These are phyloP conservation scores for Dione vanillae DNA, from an alignment of 2,888 invertebrate genomes.

Conservation along the genomic window DNA sequence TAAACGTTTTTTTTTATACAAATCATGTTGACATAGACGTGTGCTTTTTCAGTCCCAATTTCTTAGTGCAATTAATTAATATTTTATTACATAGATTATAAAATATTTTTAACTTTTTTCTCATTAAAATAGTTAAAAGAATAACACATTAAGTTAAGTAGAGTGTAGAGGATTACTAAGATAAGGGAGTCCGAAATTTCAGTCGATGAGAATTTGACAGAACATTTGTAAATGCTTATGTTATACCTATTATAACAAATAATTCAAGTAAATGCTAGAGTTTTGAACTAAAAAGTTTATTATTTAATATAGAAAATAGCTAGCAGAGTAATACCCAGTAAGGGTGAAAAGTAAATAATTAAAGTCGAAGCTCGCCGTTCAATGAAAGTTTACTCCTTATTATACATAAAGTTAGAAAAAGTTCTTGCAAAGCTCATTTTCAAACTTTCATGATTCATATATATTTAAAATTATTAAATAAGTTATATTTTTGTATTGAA, in stretches of 20 bases:
- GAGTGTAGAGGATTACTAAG: too few species aligned
- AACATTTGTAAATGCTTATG: too few species aligned
- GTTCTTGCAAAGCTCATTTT: not conserved
- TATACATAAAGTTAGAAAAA: conserved; percentile 12
- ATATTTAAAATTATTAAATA: not conserved
- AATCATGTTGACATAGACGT: not conserved
- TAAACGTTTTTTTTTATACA: too few species aligned
- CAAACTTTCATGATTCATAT: not conserved
- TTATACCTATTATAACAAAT: too few species aligned
- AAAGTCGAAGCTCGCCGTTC: not conserved
- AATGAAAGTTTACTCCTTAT: conserved; percentile 11
- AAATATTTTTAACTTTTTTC: too few species aligned
- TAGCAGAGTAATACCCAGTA: not conserved
- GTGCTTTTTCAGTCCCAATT: too few species aligned
- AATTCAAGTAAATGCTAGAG: not conserved
- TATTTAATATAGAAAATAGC: not conserved
- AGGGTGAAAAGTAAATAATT: conserved; percentile 4
- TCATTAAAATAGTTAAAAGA: too few species aligned
- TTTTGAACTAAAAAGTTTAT: not conserved
- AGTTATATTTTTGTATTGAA: not conserved
- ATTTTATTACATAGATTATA: too few species aligned
- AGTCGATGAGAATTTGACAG: too few species aligned
- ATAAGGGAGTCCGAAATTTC: too few species aligned
- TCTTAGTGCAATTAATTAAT: too few species aligned
- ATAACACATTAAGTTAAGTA: too few species aligned